Conservation (phyloP, 2,113 vertebrate genomes). For the Sebastes schlegelii region DNA sequence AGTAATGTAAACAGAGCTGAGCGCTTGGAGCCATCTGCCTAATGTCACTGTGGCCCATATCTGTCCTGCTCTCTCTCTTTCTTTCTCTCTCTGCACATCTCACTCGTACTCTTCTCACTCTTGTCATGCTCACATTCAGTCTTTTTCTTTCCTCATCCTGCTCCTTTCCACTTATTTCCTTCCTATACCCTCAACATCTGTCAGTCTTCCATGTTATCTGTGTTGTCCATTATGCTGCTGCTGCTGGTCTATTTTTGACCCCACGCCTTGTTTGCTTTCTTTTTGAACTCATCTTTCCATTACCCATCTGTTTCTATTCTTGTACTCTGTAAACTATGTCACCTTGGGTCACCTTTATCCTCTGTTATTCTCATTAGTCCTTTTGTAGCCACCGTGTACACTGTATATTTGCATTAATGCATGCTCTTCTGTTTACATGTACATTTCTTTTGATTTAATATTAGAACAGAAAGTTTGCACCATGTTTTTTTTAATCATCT, state of each 20-base stretch:
- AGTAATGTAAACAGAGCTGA: conserved; percentile 84
- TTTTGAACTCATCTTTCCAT: conserved; percentile 42
- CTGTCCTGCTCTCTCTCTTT: conserved; percentile 52
- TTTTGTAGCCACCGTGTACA: background rate
- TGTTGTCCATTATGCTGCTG: conserved; percentile 44
- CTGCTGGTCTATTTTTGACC: conserved; percentile 22
- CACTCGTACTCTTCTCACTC: conserved; percentile 24
- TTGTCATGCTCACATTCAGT: conserved; percentile 47
- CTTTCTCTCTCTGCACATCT: conserved; percentile 4
- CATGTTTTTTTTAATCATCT: background rate
- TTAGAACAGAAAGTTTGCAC: background rate
- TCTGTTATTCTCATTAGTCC: background rate
- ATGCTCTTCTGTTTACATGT: background rate
- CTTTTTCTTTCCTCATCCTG: conserved; percentile 55
- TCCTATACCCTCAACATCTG: conserved; percentile 54
- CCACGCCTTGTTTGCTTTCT: conserved; percentile 51
- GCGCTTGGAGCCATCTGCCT: conserved; percentile 83
- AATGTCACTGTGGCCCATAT: conserved; percentile 81
- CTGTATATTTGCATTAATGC: background rate
- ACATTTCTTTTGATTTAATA: background rate
- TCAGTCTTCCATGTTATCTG: conserved; percentile 66
- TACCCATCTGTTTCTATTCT: conserved; percentile 57
- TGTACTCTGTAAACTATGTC: conserved; percentile 24
- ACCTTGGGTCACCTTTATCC: conserved; percentile 25
- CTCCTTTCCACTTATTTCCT: conserved; percentile 57